Conservation (phyloP, 2,113 vertebrate species). For the Azemiops feae region DNA sequence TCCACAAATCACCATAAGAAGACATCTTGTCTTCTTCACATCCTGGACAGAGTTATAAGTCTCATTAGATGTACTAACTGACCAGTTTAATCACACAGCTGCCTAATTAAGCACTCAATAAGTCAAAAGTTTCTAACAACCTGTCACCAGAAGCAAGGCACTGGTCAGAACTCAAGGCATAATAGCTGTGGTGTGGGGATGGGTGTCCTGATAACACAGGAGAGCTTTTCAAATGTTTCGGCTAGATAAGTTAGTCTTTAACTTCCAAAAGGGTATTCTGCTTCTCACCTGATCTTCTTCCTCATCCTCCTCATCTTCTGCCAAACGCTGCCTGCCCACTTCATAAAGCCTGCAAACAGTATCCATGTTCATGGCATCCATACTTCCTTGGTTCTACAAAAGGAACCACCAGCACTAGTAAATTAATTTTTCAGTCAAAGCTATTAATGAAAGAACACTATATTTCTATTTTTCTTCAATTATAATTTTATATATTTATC, state of each 20-base stretch:
- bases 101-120: background rate
- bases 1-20: background rate
- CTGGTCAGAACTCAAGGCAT: background rate
- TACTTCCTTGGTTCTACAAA: constrained; percentile 86
- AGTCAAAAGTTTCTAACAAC: background rate
- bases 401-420: constrained; percentile 20
- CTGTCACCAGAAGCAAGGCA: background rate
- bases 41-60: background rate
- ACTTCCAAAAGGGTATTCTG: background rate
- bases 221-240: background rate
- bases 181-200: background rate
- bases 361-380: constrained; percentile 96
- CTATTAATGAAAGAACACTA: background rate
- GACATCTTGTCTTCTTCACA: background rate
- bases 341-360: constrained; percentile 97
- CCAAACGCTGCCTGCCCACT: constrained; percentile 93
- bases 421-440: constrained; percentile 23
- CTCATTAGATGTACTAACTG: background rate
- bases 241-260: constrained; percentile 8
- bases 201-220: background rate
- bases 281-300: constrained; percentile 92
- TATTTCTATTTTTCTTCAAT: background rate
- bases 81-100: background rate
- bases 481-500: background rate
- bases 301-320: constrained; percentile 97